phyloP scores from a whole-genome alignment of 2,113 vertebrate species.

The Hippopotamus amphibius region DNA sequence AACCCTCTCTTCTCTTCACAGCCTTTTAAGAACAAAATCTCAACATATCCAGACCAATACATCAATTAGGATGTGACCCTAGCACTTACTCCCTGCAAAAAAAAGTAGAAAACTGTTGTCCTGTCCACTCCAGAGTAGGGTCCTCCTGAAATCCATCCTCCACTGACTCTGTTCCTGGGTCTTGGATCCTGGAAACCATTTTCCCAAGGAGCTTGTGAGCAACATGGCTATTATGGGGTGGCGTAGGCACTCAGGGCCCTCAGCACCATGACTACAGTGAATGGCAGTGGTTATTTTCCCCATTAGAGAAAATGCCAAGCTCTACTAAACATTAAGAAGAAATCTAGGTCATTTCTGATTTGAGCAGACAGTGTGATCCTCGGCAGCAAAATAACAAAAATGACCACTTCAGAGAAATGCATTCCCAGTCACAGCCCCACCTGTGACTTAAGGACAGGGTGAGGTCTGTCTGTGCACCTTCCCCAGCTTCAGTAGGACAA shows the following conservation, averaged over 20 bases:
- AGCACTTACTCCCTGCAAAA: not conserved
- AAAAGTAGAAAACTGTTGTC: not conserved
- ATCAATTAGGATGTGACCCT: not conserved
- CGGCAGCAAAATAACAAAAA: not conserved
- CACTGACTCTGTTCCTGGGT: not conserved
- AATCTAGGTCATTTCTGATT: not conserved
- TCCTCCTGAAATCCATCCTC: not conserved
- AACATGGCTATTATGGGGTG: accelerated
- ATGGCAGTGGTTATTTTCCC: not conserved
- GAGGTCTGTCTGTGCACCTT: not conserved
- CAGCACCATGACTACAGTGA: not conserved
- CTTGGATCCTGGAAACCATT: not conserved
- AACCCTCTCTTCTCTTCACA: not conserved
- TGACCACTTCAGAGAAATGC: not conserved
- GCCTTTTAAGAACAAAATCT: not conserved
- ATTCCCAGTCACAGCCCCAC: not conserved
- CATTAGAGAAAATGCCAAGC: not conserved
- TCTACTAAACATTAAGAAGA: not conserved
- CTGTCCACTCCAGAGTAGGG: not conserved
- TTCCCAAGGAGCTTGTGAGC: not conserved
- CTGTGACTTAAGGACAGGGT: not conserved
- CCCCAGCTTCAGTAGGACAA: not conserved
- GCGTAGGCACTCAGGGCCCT: accelerated
- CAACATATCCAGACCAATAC: not conserved
- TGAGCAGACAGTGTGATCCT: not conserved